A percentile compares a stretch with the other conserved stretches of the same genome.
Evolutionary conservation across 2,113 vertebrate genomes (phyloP).

Genomic region (Brevimyrus niger): DNA sequence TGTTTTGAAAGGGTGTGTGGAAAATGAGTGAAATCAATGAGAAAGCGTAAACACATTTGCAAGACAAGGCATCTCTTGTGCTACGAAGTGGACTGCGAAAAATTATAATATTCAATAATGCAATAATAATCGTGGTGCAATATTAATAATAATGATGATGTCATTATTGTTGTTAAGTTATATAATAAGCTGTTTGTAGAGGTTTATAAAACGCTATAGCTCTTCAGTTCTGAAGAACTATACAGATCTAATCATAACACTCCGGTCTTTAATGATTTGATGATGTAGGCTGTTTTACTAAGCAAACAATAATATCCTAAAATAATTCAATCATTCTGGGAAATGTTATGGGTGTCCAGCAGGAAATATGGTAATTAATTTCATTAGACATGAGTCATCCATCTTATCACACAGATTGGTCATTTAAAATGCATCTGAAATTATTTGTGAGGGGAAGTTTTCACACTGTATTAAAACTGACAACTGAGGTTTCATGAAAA

Average conservation of each 20-base stretch:
- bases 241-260: background rate
- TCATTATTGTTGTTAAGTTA: background rate
- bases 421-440: background rate
- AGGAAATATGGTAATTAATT: background rate
- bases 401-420: slow-evolving; percentile 31
- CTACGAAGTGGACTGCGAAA: background rate
- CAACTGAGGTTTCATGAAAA: background rate
- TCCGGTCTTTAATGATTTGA: background rate
- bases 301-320: background rate
- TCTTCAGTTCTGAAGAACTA: background rate
- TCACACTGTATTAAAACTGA: background rate
- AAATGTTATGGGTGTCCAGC: background rate
- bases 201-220: background rate
- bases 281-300: background rate
- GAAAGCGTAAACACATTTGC: background rate
- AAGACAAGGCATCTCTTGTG: background rate
- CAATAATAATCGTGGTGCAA: background rate
- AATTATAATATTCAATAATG: background rate
- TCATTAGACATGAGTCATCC: slow-evolving; percentile 20
- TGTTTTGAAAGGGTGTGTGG: background rate
- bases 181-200: background rate
- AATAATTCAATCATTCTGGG: background rate
- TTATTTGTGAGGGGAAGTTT: background rate
- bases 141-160: background rate
- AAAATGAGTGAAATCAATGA: background rate